A percentile compares a stretch with the other conserved stretches of the same genome.
These are phyloP conservation scores for Thunnus albacares DNA, from an alignment of 2,797 vertebrate genomes.

Conservation along the genomic window DNA sequence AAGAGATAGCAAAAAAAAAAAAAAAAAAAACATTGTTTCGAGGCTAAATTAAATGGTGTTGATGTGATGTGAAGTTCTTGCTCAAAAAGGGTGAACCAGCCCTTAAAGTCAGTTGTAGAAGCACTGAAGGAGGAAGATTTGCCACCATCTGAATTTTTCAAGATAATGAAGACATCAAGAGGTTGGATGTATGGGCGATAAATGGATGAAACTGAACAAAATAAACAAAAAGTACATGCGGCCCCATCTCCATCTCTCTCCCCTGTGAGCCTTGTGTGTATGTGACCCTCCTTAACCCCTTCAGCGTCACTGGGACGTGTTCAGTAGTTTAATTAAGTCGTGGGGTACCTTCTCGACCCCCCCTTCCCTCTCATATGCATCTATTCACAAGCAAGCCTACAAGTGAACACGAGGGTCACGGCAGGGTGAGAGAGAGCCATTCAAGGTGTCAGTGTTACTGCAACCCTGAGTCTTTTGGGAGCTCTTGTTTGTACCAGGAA, in stretches of 20 bases:
- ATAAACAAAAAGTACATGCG: neutral
- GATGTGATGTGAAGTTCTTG: neutral
- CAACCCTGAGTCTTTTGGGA: constrained; percentile 45
- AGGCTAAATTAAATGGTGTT: neutral
- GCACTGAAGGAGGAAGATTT: neutral
- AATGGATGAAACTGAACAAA: neutral
- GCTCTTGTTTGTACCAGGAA: constrained; percentile 57
- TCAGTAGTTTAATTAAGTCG: constrained; percentile 76
- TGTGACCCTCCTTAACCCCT: constrained; percentile 52
- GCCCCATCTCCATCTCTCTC: constrained; percentile 18
- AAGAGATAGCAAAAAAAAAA: neutral
- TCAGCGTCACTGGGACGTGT: constrained; percentile 40
- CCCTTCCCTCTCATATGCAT: constrained; percentile 31
- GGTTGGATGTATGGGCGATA: neutral
- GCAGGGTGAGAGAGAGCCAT: constrained; percentile 53
- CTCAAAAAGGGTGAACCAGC: neutral
- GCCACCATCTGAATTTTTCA: neutral
- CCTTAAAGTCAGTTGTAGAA: neutral
- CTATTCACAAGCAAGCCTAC: constrained; percentile 63
- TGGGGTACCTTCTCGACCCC: constrained; percentile 35
- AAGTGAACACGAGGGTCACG: constrained; percentile 64
- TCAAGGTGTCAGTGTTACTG: constrained; percentile 65
- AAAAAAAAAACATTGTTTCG: neutral
- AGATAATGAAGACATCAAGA: neutral
- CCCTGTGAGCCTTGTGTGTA: constrained; percentile 5